Base-by-base conservation (phyloP, 2,888 invertebrate species). In the Sinopyrophorus schimmeli region DNA sequence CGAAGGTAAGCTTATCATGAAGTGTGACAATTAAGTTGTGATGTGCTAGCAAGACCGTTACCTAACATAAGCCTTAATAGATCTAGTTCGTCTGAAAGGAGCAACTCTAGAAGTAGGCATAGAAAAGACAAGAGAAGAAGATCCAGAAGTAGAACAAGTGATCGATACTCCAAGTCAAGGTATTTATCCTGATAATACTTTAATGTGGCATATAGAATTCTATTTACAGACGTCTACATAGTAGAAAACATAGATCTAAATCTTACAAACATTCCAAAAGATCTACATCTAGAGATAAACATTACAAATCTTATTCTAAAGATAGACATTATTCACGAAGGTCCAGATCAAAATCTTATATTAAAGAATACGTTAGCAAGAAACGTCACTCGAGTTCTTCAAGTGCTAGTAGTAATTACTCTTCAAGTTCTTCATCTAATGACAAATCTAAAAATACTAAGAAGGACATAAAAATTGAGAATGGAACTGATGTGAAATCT, bases 281-380 rank as follows among this genome's bases (percentile, higher is more conserved):
- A 37, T 56, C 54, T 5, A 10, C 27, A 1, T 58, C 53, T 10
- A 43, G 57, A 34, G 58, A 58, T 30, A 31, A 63, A 10, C 60
- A 62, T 43, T 60, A 46, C 6, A 48, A 57, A 35, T 61, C 62
- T 1, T 42, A 50, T 32, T 65, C 65, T 4, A 43, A 46, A 38
- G 56, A 58, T 15, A 46, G 40, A 5, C 47, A 59, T 12, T 57
- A 58, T 35, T 64, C 65, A 1, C 58, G 62, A 31, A 58, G 72
- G 27, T 72, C 72, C 4, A 57, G 71, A 48, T 73, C 73, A 3
- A 64, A 61, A 46, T 71, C 71, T 1, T 72, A 70, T 48, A 72
- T 73, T 40, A 64, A 55, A 51, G 72, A 73, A 49, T 72, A 64
- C 48, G 55, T 59, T n/a, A 63, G 59, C 39, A 70, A 66, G 53